These are phyloP conservation scores for Coelinius sp. DNA, from an alignment of 2,888 invertebrate genomes.

Conservation along the genomic window DNA sequence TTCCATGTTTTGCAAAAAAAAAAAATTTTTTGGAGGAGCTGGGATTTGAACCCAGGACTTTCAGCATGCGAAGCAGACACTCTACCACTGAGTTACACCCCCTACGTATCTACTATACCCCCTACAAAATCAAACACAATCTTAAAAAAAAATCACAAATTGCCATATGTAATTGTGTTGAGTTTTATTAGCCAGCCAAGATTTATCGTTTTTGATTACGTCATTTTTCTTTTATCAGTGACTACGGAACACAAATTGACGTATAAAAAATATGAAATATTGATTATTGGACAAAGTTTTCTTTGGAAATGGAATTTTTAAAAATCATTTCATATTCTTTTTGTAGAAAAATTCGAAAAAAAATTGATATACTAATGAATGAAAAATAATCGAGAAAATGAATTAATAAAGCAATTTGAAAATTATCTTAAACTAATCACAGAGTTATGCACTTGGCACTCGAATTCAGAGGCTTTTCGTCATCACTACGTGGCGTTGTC, in stretches of 20 bases:
- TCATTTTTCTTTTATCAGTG: background rate
- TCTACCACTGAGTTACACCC: slow-evolving; percentile 72
- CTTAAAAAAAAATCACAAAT: slow-evolving; percentile 10
- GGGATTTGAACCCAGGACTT: slow-evolving; percentile 71
- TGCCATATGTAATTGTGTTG: background rate
- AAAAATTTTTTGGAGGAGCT: slow-evolving; percentile 60
- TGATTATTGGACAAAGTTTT: background rate
- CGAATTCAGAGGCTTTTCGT: background rate
- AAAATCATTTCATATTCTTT: background rate
- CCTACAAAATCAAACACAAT: background rate
- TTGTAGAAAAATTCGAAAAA: background rate
- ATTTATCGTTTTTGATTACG: background rate
- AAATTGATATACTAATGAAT: background rate
- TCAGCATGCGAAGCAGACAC: slow-evolving; percentile 71
- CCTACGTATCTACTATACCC: slow-evolving; percentile 43
- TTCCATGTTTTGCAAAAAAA: slow-evolving; percentile 34
- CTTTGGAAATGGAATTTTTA: background rate
- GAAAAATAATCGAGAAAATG: background rate
- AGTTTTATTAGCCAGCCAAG: background rate
- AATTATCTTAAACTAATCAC: background rate
- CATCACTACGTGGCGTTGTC: background rate
- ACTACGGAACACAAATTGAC: background rate
- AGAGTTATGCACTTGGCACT: slow-evolving; percentile 15
- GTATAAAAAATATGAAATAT: slow-evolving; percentile 3
- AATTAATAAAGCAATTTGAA: background rate